Conservation (phyloP, 2,888 invertebrate species). For the Pristionchus japonicus region DNA sequence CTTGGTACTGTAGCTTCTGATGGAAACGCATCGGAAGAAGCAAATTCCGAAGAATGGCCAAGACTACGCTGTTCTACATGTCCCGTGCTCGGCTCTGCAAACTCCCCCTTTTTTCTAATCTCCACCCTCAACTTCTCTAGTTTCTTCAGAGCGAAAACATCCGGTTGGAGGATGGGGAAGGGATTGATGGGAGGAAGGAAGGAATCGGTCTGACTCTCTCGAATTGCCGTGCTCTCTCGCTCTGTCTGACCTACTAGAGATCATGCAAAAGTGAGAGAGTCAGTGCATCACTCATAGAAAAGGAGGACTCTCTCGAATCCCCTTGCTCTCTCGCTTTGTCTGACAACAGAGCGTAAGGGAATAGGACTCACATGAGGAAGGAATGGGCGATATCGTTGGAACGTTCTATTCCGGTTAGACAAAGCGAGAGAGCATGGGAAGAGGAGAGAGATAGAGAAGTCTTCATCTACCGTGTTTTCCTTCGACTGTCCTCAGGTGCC, state of each 20-base stretch:
- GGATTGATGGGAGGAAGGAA: neutral
- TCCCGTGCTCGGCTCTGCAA: neutral
- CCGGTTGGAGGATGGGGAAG: neutral
- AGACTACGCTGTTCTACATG: neutral
- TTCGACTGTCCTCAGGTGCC: neutral
- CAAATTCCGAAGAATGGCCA: no score
- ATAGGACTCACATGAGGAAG: no score
- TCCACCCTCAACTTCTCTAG: constrained; percentile 10
- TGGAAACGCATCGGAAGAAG: no score
- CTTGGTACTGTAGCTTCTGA: no score
- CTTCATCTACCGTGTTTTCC: neutral
- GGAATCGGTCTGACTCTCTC: no score
- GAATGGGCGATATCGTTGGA: neutral
- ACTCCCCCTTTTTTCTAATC: neutral
- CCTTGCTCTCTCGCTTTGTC: no score
- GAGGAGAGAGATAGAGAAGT: neutral
- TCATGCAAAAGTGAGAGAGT: no score
- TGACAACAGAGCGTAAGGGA: no score
- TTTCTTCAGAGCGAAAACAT: neutral
- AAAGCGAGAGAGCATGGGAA: neutral
- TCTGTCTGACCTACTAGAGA: no score
- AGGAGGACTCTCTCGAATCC: no score
- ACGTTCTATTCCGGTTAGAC: neutral
- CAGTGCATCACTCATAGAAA: no score
- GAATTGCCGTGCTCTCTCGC: no score